Evolutionary conservation across 2,113 vertebrate genomes (phyloP).

Genomic region (Spizaetus ornatus): DNA sequence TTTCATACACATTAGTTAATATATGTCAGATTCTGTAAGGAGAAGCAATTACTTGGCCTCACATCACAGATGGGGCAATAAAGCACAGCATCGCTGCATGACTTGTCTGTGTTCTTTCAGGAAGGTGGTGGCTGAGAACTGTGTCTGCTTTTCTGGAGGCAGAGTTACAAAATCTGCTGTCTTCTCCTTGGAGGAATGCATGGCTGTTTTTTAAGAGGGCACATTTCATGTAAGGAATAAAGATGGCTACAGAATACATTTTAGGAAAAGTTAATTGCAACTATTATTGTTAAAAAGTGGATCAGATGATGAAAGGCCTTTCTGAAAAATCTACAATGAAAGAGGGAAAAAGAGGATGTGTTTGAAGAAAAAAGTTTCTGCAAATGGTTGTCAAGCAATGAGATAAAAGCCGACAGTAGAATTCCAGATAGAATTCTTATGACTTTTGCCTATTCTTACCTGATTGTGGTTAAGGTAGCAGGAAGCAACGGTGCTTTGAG

Average conservation of each 20-base stretch:
- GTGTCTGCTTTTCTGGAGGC: not conserved
- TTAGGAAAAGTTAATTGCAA: not conserved
- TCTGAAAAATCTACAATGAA: not conserved
- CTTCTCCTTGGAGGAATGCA: not conserved
- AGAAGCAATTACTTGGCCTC: not conserved
- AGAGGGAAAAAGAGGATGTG: not conserved
- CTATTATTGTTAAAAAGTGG: not conserved
- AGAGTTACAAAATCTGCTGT: not conserved
- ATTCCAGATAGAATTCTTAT: not conserved
- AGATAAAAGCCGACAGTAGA: not conserved
- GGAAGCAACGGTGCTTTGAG: not conserved
- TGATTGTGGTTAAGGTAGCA: not conserved
- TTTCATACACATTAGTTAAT: not conserved
- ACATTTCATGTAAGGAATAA: not conserved
- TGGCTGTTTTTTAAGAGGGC: not conserved
- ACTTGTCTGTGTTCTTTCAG: not conserved
- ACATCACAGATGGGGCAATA: not conserved
- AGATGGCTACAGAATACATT: not conserved
- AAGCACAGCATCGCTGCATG: accelerated
- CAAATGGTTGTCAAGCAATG: not conserved
- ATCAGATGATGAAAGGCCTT: not conserved
- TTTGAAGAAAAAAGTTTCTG: not conserved
- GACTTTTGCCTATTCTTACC: not conserved
- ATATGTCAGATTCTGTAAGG: not conserved
- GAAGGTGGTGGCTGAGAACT: not conserved